Base-by-base conservation (phyloP, 2,113 vertebrate genomes). In the Perccottus glenii region DNA sequence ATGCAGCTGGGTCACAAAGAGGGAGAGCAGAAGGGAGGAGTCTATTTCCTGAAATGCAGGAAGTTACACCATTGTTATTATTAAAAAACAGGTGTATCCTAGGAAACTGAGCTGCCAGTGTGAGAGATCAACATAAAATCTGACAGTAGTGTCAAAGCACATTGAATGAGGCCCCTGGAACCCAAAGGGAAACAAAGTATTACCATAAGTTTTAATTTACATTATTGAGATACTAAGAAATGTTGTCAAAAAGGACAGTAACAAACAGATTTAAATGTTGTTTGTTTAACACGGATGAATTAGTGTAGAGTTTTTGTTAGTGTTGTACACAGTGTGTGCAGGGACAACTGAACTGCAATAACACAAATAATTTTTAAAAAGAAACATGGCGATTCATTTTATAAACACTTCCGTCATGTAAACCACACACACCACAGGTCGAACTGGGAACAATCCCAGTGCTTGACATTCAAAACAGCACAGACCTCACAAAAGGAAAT, bases 51-150 rank as follows among this genome's bases (percentile, higher is more conserved):
- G 89, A 71, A 73, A 75, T 71, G 59, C 77, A 91, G 92, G 93
- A 93, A 89, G 78, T 83, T 32, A 67, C 72, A 12, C 81, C 63
- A 90, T 92, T 93, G 90, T 93, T 91, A 83, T 90, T 81, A 51
- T 33, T 32, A 51, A 51, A 88, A 77, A 64, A 70, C 86, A 91
- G 91, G 88, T 91, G 90, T 83, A 90, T 93, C 90, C 90, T 91
- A 61, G 47, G 72, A 83, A 86, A 73, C 56, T 16, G 14, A 62
- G n/a, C 58, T 56, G 47, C 50, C 61, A 46, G 45, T 57, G 51
- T 45, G 46, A 75, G 38, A 62, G 11, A 11, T 45, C 35, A 2
- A 44, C 51, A 65, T 46, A 67, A 42, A 60, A 61, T 67, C 5
- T 19, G 52, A 59, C 45, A 52, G 64, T 33, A 49, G 59, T 46